A percentile compares a stretch with the other conserved stretches of the same genome.
phyloP scores from a whole-genome alignment of 1,140 invertebrate species.

The Listronotus oregonensis region DNA sequence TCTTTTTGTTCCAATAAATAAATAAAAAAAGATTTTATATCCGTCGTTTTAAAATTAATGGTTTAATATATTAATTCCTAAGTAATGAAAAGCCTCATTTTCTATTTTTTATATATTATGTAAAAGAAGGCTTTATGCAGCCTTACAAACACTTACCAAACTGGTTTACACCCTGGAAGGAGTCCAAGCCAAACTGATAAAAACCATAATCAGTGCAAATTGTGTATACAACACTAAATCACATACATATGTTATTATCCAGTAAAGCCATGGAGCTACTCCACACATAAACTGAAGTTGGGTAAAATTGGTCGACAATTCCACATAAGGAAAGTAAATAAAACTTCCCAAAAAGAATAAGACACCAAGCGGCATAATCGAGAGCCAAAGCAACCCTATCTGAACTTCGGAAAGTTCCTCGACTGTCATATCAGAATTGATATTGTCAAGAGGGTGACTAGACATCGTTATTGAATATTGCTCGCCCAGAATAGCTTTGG shows the following conservation, averaged over 20 bases:
- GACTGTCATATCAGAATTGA: slow-evolving; percentile 6
- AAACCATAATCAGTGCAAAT: slow-evolving; percentile 16
- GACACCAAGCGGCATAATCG: slow-evolving; percentile 48
- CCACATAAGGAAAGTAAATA: slow-evolving; percentile 60
- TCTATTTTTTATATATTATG: no score
- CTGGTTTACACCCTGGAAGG: slow-evolving; percentile 30
- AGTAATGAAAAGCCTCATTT: no score
- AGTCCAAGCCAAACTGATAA: slow-evolving; percentile 20
- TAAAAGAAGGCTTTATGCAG: no score
- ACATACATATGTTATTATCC: slow-evolving; percentile 63
- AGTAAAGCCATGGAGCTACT: slow-evolving; percentile 62
- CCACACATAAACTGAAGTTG: slow-evolving; percentile 71
- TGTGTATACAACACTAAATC: slow-evolving; percentile 54
- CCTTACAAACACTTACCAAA: slow-evolving; percentile 39
- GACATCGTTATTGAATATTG: slow-evolving; percentile 62
- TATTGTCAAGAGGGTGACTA: slow-evolving; percentile 65
- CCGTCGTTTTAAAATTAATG: no score
- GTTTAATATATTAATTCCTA: no score
- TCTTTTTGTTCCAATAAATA: no score
- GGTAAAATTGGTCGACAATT: slow-evolving; percentile 61
- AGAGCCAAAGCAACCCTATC: slow-evolving; percentile 46
- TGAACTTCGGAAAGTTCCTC: slow-evolving; percentile 41
- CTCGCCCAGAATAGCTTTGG: slow-evolving; percentile 53
- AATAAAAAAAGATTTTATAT: no score
- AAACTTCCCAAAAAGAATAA: slow-evolving; percentile 51